Percentiles rank a stretch among this genome's conserved stretches.
phyloP scores from a whole-genome alignment of 1,140 invertebrate species.

The Papilio helenus region DNA sequence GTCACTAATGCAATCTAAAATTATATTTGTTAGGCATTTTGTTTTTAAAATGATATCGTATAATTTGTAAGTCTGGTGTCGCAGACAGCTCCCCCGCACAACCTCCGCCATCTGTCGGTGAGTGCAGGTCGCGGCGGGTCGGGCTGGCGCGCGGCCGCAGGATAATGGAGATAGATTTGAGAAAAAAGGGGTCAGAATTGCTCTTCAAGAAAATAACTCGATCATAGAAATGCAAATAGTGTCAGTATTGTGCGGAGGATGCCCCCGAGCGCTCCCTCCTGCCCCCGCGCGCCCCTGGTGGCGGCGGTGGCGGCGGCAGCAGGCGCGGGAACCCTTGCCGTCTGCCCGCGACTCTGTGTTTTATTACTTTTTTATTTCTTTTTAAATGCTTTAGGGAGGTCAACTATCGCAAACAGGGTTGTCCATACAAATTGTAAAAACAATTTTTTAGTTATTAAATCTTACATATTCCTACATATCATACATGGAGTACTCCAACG shows the following conservation, averaged over 20 bases:
- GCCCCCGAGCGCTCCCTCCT: slow-evolving; percentile 48
- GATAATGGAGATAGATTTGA: slow-evolving; percentile 4
- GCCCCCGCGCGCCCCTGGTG: slow-evolving; percentile 57
- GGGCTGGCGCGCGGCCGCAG: background rate
- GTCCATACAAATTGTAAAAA: background rate
- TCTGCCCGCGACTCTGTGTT: slow-evolving; percentile 60
- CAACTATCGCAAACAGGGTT: slow-evolving; percentile 56
- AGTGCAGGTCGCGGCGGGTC: slow-evolving; percentile 8
- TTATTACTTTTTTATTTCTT: slow-evolving; percentile 77
- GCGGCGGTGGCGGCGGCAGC: slow-evolving; percentile 34
- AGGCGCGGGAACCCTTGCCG: slow-evolving; percentile 50
- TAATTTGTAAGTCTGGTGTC: background rate
- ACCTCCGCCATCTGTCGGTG: background rate
- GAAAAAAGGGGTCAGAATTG: slow-evolving; percentile 20
- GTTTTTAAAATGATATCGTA: background rate
- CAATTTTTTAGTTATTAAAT: background rate
- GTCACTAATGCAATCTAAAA: too few species aligned
- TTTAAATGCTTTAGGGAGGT: slow-evolving; percentile 62
- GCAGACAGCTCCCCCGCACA: background rate
- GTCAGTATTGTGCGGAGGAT: slow-evolving; percentile 32
- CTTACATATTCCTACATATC: background rate
- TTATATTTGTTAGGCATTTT: background rate
- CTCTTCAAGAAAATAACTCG: slow-evolving; percentile 31
- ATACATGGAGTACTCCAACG: too few species aligned
- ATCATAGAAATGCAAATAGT: slow-evolving; percentile 46